Evolutionary conservation across 2,888 invertebrate species (phyloP).

Genomic region (Fissipunctia ypsillon): DNA sequence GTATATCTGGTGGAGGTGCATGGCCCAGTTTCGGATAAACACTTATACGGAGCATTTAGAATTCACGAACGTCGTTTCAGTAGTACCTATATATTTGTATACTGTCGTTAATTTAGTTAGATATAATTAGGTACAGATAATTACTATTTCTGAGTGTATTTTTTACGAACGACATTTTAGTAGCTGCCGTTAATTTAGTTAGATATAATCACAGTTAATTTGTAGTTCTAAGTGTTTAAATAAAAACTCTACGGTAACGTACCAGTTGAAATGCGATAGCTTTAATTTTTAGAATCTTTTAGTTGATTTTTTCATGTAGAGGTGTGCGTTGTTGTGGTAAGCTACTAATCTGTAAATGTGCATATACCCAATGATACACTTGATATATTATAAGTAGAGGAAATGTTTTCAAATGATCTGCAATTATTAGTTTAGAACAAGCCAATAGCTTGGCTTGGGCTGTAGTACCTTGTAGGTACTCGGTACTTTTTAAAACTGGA

Average conservation of each 20-base stretch:
- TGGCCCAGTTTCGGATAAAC: background rate
- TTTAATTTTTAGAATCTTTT: slow-evolving; percentile 44
- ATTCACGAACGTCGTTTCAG: background rate
- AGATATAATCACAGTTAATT: background rate
- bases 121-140: too few species aligned
- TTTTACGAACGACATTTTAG: background rate
- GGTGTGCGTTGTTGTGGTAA: slow-evolving; percentile 54
- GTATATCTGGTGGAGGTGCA: background rate
- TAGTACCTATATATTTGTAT: background rate
- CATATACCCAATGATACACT: slow-evolving; percentile 28
- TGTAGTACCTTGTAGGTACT: slow-evolving; percentile 31
- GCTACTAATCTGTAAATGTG: background rate
- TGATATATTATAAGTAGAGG: slow-evolving; percentile 44
- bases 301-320: slow-evolving; percentile 19
- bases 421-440: slow-evolving; percentile 60
- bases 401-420: slow-evolving; percentile 67
- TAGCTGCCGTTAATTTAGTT: background rate
- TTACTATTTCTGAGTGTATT: too few species aligned
- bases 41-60: background rate
- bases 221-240: slow-evolving; percentile 16
- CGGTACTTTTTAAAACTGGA: slow-evolving; percentile 36
- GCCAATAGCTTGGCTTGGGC: slow-evolving; percentile 31
- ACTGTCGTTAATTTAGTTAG: slow-evolving; percentile 4
- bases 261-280: slow-evolving; percentile 45
- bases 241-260: slow-evolving; percentile 35